phyloP scores from a whole-genome alignment of 2,113 vertebrate genomes.

The Tichodroma muraria region DNA sequence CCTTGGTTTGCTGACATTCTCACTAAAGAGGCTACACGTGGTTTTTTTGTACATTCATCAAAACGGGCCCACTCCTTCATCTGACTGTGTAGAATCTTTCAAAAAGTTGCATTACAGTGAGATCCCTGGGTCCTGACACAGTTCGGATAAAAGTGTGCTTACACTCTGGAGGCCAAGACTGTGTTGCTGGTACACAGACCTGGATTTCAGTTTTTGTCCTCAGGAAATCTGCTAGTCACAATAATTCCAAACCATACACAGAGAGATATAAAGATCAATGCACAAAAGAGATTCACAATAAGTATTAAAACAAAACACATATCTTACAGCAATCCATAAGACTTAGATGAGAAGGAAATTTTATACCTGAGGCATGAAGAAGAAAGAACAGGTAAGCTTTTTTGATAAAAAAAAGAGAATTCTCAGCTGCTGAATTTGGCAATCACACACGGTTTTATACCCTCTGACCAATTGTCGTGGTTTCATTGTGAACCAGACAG shows the following conservation, averaged over 20 bases:
- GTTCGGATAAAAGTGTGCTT: background rate
- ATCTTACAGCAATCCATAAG: conserved; percentile 40
- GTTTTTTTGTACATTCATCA: background rate
- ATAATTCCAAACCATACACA: background rate
- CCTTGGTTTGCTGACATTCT: background rate
- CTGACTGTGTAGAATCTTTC: background rate
- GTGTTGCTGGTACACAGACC: background rate
- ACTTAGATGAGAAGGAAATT: conserved; percentile 17
- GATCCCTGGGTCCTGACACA: background rate
- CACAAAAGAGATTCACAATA: conserved; percentile 32
- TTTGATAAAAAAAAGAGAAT: background rate
- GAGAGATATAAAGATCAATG: conserved; percentile 31
- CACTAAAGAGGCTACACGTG: background rate
- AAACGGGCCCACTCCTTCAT: background rate
- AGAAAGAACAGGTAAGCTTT: background rate
- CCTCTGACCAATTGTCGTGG: too few relatives aligned
- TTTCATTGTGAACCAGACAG: too few relatives aligned
- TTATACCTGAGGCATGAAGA: conserved; percentile 26
- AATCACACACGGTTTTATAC: background rate
- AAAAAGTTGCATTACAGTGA: background rate
- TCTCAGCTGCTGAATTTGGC: background rate
- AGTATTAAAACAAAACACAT: conserved; percentile 33
- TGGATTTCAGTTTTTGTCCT: conserved; percentile 7
- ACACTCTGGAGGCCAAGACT: background rate
- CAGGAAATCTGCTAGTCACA: conserved; percentile 22